Percentiles rank a stretch among this genome's conserved stretches.
These are phyloP conservation scores for Chamaedrilus cognettii DNA, from an alignment of 2,888 invertebrate genomes.

Conservation along the genomic window DNA sequence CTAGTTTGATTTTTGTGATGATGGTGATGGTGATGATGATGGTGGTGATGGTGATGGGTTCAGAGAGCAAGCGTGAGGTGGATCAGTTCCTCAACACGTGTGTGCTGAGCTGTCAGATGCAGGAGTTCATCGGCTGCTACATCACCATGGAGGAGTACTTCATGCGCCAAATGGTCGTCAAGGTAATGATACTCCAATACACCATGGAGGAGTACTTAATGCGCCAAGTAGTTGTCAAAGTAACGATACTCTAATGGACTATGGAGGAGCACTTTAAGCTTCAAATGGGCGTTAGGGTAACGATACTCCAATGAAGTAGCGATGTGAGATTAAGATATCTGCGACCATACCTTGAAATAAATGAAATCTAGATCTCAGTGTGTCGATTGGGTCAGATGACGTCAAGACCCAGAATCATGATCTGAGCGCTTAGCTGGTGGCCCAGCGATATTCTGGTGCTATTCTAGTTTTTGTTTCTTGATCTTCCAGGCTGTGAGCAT, in stretches of 20 bases:
- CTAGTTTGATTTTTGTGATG: too few relatives aligned
- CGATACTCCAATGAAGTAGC: too few relatives aligned
- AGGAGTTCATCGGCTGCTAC: conserved; percentile 77
- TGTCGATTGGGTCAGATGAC: too few relatives aligned
- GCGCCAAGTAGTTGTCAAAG: conserved; percentile 92
- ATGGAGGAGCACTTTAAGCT: too few relatives aligned
- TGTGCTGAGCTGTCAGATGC: conserved; percentile 59
- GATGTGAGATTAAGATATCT: too few relatives aligned
- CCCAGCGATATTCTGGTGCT: not conserved
- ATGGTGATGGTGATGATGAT: not conserved
- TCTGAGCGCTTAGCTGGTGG: too few relatives aligned
- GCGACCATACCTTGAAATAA: too few relatives aligned
- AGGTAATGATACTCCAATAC: too few relatives aligned
- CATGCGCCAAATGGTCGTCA: conserved; percentile 90
- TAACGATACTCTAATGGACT: too few relatives aligned
- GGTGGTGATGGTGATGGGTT: not conserved
- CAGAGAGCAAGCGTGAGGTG: conserved; percentile 51
- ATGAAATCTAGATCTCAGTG: too few relatives aligned
- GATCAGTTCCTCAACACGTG: conserved; percentile 73
- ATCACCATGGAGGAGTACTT: conserved; percentile 91
- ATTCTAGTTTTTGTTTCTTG: conserved; percentile 2
- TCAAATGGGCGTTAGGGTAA: too few relatives aligned
- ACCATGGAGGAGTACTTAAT: conserved; percentile 93
- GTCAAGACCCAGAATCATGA: too few relatives aligned
- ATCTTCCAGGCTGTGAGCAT: conserved; percentile 58